Evolutionary conservation across 2,888 invertebrate genomes (phyloP), one percentile per base, ranked within the genome.

Genomic region (Sialis fuliginosa): DNA sequence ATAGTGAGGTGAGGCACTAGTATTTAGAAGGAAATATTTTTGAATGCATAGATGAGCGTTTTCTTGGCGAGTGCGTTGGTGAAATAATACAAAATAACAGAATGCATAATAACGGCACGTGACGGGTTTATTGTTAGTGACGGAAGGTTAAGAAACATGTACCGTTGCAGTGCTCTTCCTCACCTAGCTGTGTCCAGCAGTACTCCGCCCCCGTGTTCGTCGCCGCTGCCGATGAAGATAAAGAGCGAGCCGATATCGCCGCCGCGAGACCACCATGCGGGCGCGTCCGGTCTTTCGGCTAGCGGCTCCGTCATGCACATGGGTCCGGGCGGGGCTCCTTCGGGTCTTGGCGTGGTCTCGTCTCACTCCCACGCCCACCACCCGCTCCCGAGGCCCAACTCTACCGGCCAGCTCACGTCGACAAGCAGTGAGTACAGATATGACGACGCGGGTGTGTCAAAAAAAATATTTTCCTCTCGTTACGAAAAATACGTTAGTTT

Each of bases 191-290:
- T 80, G 54, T 77, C 80, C 53, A 85, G 84, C 60, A 84, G 83
- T 57, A 80, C 80, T 54, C 79, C 79, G 52, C 76, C 77, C 9
- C 82, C 83, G 6, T 77, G 79, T 54, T 77, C 79, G 54, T 84
- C 85, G 55, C 88, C 89, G 33, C 72, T 81, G 62, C 81, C 85
- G 56, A 79, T 91, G 54, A 88, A 88, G 68, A 88, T 93, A 63
- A 93, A 93, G 69, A 89, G 91, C 56, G 93, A 95, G 65, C 93
- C 93, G 31, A 90, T 92, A 61, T 92, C 92, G 54, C 93, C 93
- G 40, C 91, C 91, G 4, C 77, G 92, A 52, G 90, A 87, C 58
- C 81, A 81, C 56, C 83, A 80, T 56, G 69, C 65, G 48, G 56
- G 62, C 52, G 60, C 59, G 55, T 55, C 59, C 53, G 12, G 55